Evolutionary conservation across 2,113 vertebrate species (phyloP), one percentile per base, ranked within the genome.

Genomic region (Lonchura striata): DNA sequence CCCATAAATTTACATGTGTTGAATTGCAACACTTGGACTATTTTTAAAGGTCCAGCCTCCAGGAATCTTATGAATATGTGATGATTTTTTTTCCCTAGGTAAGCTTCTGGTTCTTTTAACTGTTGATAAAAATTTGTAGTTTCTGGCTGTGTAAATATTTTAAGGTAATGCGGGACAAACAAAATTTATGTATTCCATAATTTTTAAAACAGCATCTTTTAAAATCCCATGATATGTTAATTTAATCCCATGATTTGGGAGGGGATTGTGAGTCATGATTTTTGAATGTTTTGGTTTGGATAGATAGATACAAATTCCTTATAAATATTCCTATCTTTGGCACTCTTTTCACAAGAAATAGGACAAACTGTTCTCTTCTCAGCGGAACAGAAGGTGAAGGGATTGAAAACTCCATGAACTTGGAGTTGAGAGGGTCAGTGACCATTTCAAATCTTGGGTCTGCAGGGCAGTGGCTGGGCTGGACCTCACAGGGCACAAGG

Each of bases 1-100:
- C 91, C 65, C 95, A 93, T 97, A 94, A 95, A 95, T 96, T 96
- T 96, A 39, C 94, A 92, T 94, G 88, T 94, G 94, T 91, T 95
- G 94, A 97, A 96, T 95, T 88, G 83, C 95, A 92, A 91, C 86
- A 75, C 65, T 87, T 95, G 91, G 91, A 84, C 86, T 94, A 92
- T 91, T 96, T 95, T 92, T 95, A 92, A 94, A 92, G 65, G 81
- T 89, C 74, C 81, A 61, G 65, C 88, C 92, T 92, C 86, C 86
- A 94, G 79, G 91, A 96, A 88, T 96, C 61, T 92, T 92, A 84
- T 84, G 86, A 96, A 86, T 96, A 95, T 79, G 65, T 89, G 83
- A 94, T 90, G 44, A 78, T 37, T 61, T 77, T 87, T 81, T 65
- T 69, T n/a, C 44, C n/a, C 61, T 69, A 95, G 82, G 72, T 95